These are phyloP conservation scores for Anabas testudineus DNA, from an alignment of 2,797 vertebrate species.

Conservation along the genomic window DNA sequence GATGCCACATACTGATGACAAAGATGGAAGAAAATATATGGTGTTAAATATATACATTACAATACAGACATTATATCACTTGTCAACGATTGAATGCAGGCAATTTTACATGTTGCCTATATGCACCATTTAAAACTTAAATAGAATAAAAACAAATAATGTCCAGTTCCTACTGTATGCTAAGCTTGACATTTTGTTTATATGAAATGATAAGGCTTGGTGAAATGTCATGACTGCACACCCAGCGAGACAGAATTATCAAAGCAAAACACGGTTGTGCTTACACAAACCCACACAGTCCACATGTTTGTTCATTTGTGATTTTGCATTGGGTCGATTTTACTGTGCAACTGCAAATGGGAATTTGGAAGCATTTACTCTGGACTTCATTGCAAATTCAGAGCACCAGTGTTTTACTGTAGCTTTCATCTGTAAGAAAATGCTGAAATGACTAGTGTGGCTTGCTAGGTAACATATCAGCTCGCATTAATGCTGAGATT, in stretches of 20 bases:
- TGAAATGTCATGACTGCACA: not conserved
- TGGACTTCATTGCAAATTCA: conserved; percentile 64
- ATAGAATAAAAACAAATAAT: conserved; percentile 1
- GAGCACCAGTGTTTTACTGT: conserved; percentile 65
- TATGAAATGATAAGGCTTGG: conserved; percentile 4
- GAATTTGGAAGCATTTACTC: conserved; percentile 43
- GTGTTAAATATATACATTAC: not conserved
- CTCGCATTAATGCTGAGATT: conserved; percentile 72
- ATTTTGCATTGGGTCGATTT: conserved; percentile 29
- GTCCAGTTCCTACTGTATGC: no score
- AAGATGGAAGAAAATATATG: no score
- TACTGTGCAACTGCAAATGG: conserved; percentile 32
- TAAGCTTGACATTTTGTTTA: conserved; percentile 16
- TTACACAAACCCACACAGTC: conserved; percentile 16
- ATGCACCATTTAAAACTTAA: not conserved
- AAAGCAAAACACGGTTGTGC: conserved; percentile 29
- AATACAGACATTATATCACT: no score
- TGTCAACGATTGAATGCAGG: no score
- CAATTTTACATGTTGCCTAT: not conserved
- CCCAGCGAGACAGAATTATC: conserved; percentile 29
- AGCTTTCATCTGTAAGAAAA: conserved; percentile 74
- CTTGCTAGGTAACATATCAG: conserved; percentile 71
- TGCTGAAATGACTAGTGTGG: conserved; percentile 65
- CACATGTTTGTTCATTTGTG: conserved; percentile 38
- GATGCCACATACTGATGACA: no score